Base-by-base conservation (phyloP, 1,140 invertebrate genomes). In the Habropoda laboriosa region DNA sequence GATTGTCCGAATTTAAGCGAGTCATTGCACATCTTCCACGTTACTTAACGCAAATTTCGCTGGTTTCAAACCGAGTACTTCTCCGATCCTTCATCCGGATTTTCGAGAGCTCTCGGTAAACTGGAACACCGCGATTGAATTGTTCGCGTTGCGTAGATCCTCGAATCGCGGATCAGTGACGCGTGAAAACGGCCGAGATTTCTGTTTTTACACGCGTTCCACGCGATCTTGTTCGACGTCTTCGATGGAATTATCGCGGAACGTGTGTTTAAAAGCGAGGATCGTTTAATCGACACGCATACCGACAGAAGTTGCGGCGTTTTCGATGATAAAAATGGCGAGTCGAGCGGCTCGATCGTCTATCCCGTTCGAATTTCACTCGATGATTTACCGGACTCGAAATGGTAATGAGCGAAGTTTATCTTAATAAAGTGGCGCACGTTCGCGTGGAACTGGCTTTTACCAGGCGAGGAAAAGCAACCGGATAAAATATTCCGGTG, bases 111-210 rank as follows among this genome's bases (percentile, higher is more conserved):
- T 12, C 4, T 7, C 7, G 45, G 40, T 8, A 58, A 68, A 77
- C 40, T 47, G 40, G 51, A 58, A 24, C 74, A 30, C 30, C 10
- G 3, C n/a, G 38, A 42, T 76, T 24, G 49, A 32, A 67, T 45
- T 47, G 35, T 68, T 68, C 5, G 27, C 35, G 24, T 57, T 58
- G 68, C 38, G 4, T 32, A 68, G 12, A 4, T 8, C 6, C 24
- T 12, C 13, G 12, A n/a, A n/a, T n/a, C 18, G n/a, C 16, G 21
- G 38, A 3, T 75, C 73, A 55, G 12, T 24, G 73, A 55, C 49
- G 72, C 72, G 72, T 75, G 73, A 75, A 75, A 67, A 76, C 40
- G 61, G 67, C 27, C 61, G 38, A 18, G 27, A 67, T 55, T 27
- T 10, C 7, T 30, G 35, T 67, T 75, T 67, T 67, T 74, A n/a